A percentile compares a stretch with the other conserved stretches of the same genome.
These are phyloP conservation scores for Cyprinodon tularosa DNA, from an alignment of 2,113 vertebrate genomes.

Conservation along the genomic window DNA sequence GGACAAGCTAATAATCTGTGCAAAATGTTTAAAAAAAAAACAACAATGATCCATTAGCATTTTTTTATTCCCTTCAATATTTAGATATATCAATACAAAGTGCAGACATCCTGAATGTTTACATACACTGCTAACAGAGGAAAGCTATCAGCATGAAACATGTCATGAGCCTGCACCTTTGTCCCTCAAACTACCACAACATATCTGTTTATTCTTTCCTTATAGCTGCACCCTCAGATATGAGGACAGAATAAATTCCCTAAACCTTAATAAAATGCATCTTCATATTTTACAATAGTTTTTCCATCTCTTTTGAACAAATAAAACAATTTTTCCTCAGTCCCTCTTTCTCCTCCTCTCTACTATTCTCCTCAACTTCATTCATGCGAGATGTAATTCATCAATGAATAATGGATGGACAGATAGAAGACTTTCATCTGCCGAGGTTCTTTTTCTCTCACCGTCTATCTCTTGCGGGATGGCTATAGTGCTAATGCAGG, in stretches of 20 bases:
- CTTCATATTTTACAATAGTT: slow-evolving; percentile 11
- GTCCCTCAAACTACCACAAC: not conserved
- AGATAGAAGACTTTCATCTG: slow-evolving; percentile 75
- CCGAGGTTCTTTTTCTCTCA: slow-evolving; percentile 61
- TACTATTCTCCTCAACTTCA: slow-evolving; percentile 48
- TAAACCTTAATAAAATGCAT: slow-evolving; percentile 45
- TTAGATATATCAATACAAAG: not conserved
- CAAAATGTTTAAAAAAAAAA: not conserved
- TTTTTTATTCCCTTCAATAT: not conserved
- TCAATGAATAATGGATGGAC: slow-evolving; percentile 83
- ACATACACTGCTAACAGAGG: not conserved
- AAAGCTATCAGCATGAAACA: slow-evolving; percentile 22
- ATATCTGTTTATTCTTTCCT: no score
- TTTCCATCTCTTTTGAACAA: slow-evolving; percentile 14
- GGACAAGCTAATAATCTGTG: not conserved
- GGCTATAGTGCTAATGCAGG: slow-evolving; percentile 76
- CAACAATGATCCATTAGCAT: not conserved
- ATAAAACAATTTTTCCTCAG: slow-evolving; percentile 31
- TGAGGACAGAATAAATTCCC: slow-evolving; percentile 10
- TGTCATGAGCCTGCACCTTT: slow-evolving; percentile 40
- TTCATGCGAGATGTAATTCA: slow-evolving; percentile 79
- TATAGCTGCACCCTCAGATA: no score
- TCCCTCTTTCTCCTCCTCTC: slow-evolving; percentile 16
- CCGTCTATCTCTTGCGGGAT: slow-evolving; percentile 54
- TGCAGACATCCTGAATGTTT: slow-evolving; percentile 7